Evolutionary conservation across 2,113 vertebrate genomes (phyloP).

Genomic region (Naja naja): DNA sequence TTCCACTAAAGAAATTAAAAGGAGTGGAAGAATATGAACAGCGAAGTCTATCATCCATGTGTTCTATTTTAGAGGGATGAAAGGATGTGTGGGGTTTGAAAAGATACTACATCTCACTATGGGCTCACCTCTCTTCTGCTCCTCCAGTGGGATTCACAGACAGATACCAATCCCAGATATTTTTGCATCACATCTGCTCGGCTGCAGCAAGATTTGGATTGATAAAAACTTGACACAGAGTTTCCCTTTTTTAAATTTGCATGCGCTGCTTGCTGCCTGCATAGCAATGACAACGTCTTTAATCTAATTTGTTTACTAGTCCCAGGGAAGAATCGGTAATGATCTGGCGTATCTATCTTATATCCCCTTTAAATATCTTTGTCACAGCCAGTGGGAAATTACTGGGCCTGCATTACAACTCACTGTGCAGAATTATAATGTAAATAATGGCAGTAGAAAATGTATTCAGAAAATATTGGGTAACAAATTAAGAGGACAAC

Average conservation of each 20-base stretch:
- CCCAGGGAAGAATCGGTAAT: neutral
- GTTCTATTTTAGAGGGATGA: neutral
- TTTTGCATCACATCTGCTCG: neutral
- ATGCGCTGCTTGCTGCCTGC: neutral
- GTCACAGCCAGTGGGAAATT: neutral
- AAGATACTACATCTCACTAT: neutral
- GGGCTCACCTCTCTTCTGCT: neutral
- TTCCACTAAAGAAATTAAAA: neutral
- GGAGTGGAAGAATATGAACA: neutral
- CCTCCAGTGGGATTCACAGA: neutral
- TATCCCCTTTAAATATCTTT: neutral
- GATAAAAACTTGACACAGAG: neutral
- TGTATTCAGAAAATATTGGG: neutral
- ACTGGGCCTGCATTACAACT: conserved; percentile 7
- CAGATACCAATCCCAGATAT: neutral
- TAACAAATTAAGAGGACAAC: neutral
- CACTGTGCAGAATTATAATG: fast-evolving
- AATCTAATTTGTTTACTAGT: neutral
- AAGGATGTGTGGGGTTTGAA: neutral
- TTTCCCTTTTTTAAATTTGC: neutral
- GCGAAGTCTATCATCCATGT: neutral
- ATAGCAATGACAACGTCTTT: neutral
- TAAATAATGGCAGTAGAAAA: neutral
- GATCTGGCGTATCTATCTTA: neutral
- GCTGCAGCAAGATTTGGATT: neutral